Conservation (phyloP, 2,797 vertebrate genomes). For the Gallinago stenura region DNA sequence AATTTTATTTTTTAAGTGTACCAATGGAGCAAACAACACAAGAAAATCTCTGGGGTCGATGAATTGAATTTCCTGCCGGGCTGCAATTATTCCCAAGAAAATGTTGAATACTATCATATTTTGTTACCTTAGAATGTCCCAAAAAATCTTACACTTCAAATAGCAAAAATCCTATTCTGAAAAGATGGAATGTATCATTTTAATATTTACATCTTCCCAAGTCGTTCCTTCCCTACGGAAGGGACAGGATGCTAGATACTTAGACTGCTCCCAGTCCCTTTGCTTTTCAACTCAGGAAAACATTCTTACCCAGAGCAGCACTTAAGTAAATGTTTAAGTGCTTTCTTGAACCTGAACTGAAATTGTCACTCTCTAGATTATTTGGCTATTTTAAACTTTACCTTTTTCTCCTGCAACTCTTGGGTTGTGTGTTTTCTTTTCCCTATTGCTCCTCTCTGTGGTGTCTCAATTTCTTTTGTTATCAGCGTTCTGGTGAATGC, state of each 20-base stretch:
- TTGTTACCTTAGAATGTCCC: not conserved
- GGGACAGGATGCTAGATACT: not conserved
- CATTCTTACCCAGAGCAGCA: not conserved
- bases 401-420: not conserved
- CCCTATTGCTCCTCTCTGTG: not conserved
- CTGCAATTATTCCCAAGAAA: not conserved
- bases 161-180: not conserved
- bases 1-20: not conserved
- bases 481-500: not conserved
- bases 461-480: not conserved
- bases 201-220: not conserved
- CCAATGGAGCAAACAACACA: not conserved
- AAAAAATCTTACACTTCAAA: not conserved
- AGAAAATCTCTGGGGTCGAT: not conserved
- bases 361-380: not conserved
- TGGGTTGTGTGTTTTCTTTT: not conserved
- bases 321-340: not conserved
- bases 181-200: not conserved
- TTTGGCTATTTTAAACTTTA: not conserved
- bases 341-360: conserved; percentile 25
- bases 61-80: not conserved
- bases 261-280: not conserved
- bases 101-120: not conserved
- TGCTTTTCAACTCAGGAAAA: not conserved
- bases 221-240: not conserved